Conservation (phyloP, 92 coral and sea anemone species). For the Palythoa grandiflora region DNA sequence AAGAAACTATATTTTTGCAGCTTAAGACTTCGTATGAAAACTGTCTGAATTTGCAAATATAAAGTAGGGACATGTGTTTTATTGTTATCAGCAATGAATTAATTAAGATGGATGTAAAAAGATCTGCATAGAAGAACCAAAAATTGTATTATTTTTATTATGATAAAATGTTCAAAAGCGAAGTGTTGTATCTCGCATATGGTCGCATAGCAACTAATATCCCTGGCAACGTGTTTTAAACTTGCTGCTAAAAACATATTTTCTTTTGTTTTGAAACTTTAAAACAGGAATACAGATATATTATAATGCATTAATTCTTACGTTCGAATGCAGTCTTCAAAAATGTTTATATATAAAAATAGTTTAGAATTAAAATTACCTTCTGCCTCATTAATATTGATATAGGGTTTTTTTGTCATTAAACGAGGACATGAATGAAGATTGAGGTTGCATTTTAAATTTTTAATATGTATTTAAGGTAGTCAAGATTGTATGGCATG, state of each 20-base stretch:
- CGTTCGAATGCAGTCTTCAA: background rate
- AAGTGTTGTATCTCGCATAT: background rate
- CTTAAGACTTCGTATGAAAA: background rate
- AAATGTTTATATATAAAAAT: background rate
- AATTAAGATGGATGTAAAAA: background rate
- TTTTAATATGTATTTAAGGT: background rate
- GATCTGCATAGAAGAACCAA: background rate
- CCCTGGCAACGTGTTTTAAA: constrained; percentile 2
- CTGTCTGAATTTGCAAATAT: background rate
- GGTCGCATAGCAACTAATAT: constrained; percentile 5
- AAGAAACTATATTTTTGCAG: background rate
- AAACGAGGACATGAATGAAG: background rate
- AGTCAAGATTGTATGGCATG: background rate
- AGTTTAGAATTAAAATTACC: too few species aligned
- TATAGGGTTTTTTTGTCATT: background rate
- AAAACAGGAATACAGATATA: background rate
- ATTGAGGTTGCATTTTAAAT: background rate
- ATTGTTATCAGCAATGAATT: background rate
- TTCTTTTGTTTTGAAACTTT: background rate
- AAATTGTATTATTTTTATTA: background rate
- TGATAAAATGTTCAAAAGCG: background rate
- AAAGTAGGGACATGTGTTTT: background rate
- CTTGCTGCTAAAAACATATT: background rate
- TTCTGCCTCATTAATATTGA: too few species aligned
- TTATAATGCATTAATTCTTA: too few species aligned